These are phyloP conservation scores for Balanococcus diminutus DNA, from an alignment of 2,888 invertebrate genomes.

Conservation along the genomic window DNA sequence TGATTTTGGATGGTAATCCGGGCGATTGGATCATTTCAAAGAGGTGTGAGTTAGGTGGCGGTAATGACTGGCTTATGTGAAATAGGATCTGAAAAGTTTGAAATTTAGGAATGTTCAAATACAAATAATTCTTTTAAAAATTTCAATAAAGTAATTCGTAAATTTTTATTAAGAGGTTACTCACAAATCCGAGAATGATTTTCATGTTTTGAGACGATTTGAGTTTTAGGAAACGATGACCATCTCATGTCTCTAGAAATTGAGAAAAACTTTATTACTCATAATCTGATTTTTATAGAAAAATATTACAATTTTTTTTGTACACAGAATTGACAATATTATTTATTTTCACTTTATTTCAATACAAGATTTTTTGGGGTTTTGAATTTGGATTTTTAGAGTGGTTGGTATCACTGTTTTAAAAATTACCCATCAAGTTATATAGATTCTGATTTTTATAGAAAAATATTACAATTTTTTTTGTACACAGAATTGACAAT, in stretches of 20 bases:
- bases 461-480: too few relatives aligned
- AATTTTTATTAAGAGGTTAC: neutral
- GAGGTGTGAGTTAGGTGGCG: neutral
- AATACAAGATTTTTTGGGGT: neutral
- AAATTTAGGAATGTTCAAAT: too few relatives aligned
- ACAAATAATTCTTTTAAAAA: too few relatives aligned
- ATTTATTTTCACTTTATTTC: too few relatives aligned
- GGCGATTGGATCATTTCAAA: neutral
- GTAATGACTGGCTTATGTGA: neutral
- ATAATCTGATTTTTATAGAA: too few relatives aligned
- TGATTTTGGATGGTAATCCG: neutral
- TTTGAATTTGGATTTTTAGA: neutral
- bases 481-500: too few relatives aligned
- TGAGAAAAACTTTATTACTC: neutral
- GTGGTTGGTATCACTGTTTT: neutral
- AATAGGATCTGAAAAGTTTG: neutral
- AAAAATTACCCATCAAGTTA: neutral
- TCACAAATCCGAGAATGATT: neutral
- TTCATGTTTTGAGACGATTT: neutral
- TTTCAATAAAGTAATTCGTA: neutral
- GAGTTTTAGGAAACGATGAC: neutral
- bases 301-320: too few relatives aligned
- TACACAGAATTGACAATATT: too few relatives aligned
- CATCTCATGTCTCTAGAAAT: neutral
- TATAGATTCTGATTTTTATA: too few relatives aligned